Conservation (phyloP, 2,888 invertebrate species). For the Chorisops tibialis region DNA sequence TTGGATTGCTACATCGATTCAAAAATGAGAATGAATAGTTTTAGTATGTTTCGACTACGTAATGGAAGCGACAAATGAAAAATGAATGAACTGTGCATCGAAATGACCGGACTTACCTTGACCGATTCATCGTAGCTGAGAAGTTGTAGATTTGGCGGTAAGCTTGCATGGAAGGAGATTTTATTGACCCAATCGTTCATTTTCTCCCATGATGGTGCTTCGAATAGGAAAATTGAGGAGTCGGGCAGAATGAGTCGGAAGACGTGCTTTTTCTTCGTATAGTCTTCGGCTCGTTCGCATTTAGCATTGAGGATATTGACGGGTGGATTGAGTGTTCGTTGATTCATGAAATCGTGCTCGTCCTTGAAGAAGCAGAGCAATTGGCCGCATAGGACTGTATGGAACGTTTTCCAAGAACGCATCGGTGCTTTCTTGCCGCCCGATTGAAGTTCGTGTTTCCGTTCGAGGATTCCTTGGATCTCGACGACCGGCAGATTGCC, state of each 20-base stretch:
- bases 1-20: conserved; percentile 45
- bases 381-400: conserved; percentile 95
- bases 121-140: conserved; percentile 74
- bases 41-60: neutral
- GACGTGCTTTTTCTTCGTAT: conserved; percentile 92
- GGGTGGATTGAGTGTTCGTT: conserved; percentile 84
- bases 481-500: conserved; percentile 81
- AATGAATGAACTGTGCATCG: neutral
- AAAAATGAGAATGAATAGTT: neutral
- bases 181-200: conserved; percentile 90
- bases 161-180: conserved; percentile 86
- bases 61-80: neutral
- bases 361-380: conserved; percentile 97
- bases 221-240: conserved; percentile 90
- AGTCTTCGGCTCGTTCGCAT: conserved; percentile 86
- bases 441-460: conserved; percentile 90
- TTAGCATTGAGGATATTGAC: conserved; percentile 74
- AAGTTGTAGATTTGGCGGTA: conserved; percentile 85
- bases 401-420: conserved; percentile 92
- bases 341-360: conserved; percentile 81
- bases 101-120: conserved; percentile 52
- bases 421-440: conserved; percentile 94
- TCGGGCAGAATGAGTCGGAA: conserved; percentile 85
- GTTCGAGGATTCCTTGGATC: conserved; percentile 84
- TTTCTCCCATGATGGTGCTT: conserved; percentile 67